Conservation (phyloP, 2,888 invertebrate genomes). For the Andrena camellia region DNA sequence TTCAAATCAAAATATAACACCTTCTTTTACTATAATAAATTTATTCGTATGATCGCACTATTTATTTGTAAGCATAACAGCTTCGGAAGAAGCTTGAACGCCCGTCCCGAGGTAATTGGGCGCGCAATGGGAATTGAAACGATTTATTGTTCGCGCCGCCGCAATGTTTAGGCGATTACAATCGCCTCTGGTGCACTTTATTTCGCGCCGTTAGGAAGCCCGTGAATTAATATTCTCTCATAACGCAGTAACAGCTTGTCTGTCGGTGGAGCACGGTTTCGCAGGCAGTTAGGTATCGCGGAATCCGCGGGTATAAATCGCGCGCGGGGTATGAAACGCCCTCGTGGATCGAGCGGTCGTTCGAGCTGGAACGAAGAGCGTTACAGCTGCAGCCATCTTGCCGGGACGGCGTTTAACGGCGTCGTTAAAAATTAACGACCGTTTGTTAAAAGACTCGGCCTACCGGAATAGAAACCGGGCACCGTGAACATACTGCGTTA, state of each 20-base stretch:
- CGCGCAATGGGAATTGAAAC: background rate
- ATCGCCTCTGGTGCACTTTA: conserved; percentile 35
- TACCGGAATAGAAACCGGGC: conserved; percentile 79
- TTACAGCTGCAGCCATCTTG: conserved; percentile 83
- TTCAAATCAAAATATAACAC: too few species aligned
- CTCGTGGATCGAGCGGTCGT: conserved; percentile 30
- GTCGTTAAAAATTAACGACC: conserved; percentile 81
- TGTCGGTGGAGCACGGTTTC: background rate
- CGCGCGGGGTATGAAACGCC: conserved; percentile 12
- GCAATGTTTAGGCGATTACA: conserved; percentile 53
- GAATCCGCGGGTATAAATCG: conserved; percentile 38
- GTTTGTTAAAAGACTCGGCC: conserved; percentile 78
- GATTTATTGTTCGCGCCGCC: conserved; percentile 40
- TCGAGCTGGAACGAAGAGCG: conserved; percentile 64
- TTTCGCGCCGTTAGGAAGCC: conserved; percentile 8
- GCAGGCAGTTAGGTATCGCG: conserved; percentile 21
- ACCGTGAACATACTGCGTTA: conserved; percentile 56
- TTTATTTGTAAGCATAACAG: background rate
- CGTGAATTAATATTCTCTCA: conserved; percentile 36
- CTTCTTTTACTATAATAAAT: background rate
- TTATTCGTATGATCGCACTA: background rate
- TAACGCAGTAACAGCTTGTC: conserved; percentile 19
- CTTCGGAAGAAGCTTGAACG: background rate
- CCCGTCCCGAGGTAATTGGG: background rate
- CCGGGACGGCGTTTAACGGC: conserved; percentile 78